A percentile compares a stretch with the other conserved stretches of the same genome.
Conservation (phyloP, 2,888 invertebrate genomes). For the Boloria selene region DNA sequence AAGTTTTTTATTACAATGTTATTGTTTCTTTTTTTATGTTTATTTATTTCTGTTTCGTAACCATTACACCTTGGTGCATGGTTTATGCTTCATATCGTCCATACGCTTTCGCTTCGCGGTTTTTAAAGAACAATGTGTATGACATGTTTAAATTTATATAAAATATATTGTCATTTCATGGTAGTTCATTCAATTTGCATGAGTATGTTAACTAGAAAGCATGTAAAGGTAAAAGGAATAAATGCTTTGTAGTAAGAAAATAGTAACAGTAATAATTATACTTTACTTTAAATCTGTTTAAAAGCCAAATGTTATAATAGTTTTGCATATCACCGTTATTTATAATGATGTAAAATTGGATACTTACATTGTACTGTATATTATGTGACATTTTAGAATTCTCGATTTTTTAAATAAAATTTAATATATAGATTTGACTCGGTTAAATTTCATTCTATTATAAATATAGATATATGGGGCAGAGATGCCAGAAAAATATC, state of each 20-base stretch:
- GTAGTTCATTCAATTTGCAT: conserved; percentile 22
- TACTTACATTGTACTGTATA: too few relatives aligned
- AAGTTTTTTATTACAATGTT: background rate
- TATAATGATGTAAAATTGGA: too few relatives aligned
- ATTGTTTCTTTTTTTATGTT: background rate
- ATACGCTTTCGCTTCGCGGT: conserved; percentile 58
- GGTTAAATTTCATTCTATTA: too few relatives aligned
- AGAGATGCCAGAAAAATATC: too few relatives aligned
- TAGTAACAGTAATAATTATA: background rate
- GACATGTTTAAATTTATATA: background rate
- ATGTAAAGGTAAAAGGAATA: conserved; percentile 10
- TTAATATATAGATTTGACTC: too few relatives aligned
- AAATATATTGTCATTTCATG: background rate
- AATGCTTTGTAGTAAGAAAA: background rate
- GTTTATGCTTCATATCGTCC: conserved; percentile 49
- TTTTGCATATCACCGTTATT: too few relatives aligned
- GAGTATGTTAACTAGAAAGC: conserved; percentile 22
- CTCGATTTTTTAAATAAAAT: too few relatives aligned
- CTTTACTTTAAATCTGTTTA: too few relatives aligned
- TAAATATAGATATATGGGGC: too few relatives aligned
- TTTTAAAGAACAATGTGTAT: conserved; percentile 23
- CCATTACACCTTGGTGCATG: conserved; percentile 47
- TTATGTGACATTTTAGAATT: too few relatives aligned
- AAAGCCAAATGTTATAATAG: too few relatives aligned
- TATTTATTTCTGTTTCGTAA: conserved; percentile 11